phyloP scores from a whole-genome alignment of 1,140 invertebrate genomes.

The Bursaphelenchus mucronatus region DNA sequence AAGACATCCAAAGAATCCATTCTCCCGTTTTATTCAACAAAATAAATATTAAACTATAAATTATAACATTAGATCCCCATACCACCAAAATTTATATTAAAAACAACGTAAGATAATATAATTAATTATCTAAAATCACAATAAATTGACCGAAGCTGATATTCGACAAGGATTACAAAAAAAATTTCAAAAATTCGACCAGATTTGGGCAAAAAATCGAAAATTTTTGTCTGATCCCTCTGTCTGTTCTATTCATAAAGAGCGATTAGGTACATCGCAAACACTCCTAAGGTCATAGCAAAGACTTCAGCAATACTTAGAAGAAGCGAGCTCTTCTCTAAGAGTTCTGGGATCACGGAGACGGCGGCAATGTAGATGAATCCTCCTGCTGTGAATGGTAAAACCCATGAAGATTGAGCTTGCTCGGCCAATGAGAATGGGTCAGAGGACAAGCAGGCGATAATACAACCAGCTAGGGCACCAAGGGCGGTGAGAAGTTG shows the following conservation, averaged over 20 bases:
- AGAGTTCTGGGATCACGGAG: conserved; percentile 86
- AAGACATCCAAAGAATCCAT: too few relatives aligned
- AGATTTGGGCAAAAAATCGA: too few relatives aligned
- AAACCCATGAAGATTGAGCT: conserved; percentile 75
- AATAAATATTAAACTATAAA: too few relatives aligned
- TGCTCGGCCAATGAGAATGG: conserved; percentile 62
- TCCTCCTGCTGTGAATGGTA: conserved; percentile 92
- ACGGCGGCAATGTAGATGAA: conserved; percentile 98
- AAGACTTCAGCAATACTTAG: conserved; percentile 51
- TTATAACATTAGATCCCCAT: too few relatives aligned
- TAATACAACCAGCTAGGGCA: conserved; percentile 67
- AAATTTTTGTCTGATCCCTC: not conserved
- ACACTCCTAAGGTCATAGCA: conserved; percentile 49
- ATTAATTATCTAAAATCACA: too few relatives aligned
- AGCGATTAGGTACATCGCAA: conserved; percentile 57
- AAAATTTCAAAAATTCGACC: too few relatives aligned
- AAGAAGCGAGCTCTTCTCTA: conserved; percentile 62
- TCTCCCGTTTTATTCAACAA: too few relatives aligned
- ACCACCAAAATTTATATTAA: too few relatives aligned
- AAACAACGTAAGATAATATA: too few relatives aligned
- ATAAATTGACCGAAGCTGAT: too few relatives aligned
- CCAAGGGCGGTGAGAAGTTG: conserved; percentile 89
- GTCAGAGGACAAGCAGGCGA: conserved; percentile 52
- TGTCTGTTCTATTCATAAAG: conserved; percentile 45
- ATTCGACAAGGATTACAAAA: too few relatives aligned